Conservation (phyloP, 2,113 vertebrate genomes). For the Mixornis gularis region DNA sequence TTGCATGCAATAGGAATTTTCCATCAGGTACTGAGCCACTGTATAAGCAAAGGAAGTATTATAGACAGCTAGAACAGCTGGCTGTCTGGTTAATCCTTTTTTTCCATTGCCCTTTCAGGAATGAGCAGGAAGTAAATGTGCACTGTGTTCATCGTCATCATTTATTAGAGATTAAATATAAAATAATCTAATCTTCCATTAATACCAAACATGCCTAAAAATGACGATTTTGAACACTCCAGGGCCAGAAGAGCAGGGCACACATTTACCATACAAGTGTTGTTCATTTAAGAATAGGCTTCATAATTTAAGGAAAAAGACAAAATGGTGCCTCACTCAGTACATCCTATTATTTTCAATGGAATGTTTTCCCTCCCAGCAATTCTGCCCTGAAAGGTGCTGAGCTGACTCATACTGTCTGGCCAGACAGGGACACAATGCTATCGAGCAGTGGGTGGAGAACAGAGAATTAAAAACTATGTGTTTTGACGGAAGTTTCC, state of each 20-base stretch:
- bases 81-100: background rate
- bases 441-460: background rate
- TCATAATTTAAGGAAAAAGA: background rate
- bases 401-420: slow-evolving; percentile 10
- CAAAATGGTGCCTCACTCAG: background rate
- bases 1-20: slow-evolving; percentile 1
- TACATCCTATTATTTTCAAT: background rate
- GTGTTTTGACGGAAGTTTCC: background rate
- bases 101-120: slow-evolving; percentile 41
- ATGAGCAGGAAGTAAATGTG: slow-evolving; percentile 48
- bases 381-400: background rate
- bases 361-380: background rate
- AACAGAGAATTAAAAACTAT: background rate
- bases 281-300: background rate
- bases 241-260: background rate
- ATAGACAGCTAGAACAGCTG: slow-evolving; percentile 41
- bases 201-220: background rate
- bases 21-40: background rate
- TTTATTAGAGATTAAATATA: slow-evolving; percentile 49
- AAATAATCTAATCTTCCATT: slow-evolving; percentile 26
- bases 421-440: background rate
- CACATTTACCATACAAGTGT: background rate
- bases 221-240: background rate
- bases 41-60: slow-evolving; percentile 59
- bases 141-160: slow-evolving; percentile 1